A percentile compares a stretch with the other conserved stretches of the same genome.
Conservation (phyloP, 2,888 invertebrate species). For the Parnassius orleans region DNA sequence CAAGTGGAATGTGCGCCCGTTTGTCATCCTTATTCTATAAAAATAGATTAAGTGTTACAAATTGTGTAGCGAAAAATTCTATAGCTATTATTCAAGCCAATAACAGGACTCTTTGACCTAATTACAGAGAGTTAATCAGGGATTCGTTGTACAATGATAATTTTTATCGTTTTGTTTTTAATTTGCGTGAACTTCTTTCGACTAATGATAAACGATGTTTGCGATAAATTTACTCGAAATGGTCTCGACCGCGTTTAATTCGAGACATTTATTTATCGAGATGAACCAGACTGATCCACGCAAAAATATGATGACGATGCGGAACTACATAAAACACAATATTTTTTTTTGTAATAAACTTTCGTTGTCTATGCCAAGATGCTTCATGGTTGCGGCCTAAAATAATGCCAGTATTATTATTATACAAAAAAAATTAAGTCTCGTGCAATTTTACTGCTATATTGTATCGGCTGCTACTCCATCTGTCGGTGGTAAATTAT, state of each 20-base stretch:
- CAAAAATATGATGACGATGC: not conserved
- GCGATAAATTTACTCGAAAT: conserved; percentile 2
- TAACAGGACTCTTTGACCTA: too few species aligned
- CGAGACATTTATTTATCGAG: conserved; percentile 6
- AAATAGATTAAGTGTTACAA: too few species aligned
- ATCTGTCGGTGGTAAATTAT: conserved; percentile 24
- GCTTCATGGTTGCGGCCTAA: conserved; percentile 30
- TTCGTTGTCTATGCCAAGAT: conserved; percentile 33
- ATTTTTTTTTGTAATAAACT: conserved; percentile 16
- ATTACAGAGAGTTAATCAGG: too few species aligned
- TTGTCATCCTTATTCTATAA: too few species aligned
- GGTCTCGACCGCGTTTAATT: conserved; percentile 1
- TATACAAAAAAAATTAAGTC: conserved; percentile 15
- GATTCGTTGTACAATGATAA: too few species aligned
- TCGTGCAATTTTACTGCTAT: conserved; percentile 1
- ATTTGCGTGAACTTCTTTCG: not conserved
- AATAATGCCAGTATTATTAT: conserved; percentile 32
- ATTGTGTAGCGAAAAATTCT: too few species aligned
- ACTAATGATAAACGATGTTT: conserved; percentile 6
- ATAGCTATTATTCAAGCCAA: too few species aligned
- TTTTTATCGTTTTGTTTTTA: too few species aligned
- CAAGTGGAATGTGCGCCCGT: too few species aligned
- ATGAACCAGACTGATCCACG: not conserved
- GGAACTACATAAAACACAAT: conserved; percentile 10
- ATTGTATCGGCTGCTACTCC: not conserved